These are phyloP conservation scores for Masticophis lateralis DNA, from an alignment of 2,797 vertebrate species.

Conservation along the genomic window DNA sequence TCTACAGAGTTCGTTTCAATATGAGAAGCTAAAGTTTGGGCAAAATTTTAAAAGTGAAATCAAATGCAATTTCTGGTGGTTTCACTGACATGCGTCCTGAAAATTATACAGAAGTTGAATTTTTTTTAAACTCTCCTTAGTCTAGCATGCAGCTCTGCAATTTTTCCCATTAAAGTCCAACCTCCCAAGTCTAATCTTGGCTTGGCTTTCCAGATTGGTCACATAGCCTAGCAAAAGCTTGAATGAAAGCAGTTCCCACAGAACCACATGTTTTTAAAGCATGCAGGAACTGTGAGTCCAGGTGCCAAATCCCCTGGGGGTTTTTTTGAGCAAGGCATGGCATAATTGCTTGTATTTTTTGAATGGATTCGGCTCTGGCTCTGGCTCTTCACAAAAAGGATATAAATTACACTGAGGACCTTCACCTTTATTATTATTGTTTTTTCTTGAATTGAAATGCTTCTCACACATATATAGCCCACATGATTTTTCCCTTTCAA, in stretches of 20 bases:
- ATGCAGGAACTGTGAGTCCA: background rate
- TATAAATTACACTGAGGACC: background rate
- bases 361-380: background rate
- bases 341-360: background rate
- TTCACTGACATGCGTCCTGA: background rate
- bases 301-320: background rate
- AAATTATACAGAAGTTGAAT: background rate
- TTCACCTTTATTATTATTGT: background rate
- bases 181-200: background rate
- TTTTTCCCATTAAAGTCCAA: background rate
- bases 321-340: background rate
- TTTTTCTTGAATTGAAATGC: background rate
- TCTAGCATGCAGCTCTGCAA: background rate
- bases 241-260: background rate
- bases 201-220: background rate
- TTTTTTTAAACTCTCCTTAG: background rate
- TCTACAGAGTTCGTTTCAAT: background rate
- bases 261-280: background rate
- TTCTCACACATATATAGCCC: background rate
- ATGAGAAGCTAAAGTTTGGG: background rate
- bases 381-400: background rate
- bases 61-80: background rate
- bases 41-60: background rate
- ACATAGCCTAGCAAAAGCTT: slow-evolving; percentile 4
- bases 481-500: background rate